Percentiles rank a stretch among this genome's conserved stretches.
These are phyloP conservation scores for Himalopsyche kuldschensis DNA, from an alignment of 2,888 invertebrate genomes.

Conservation along the genomic window DNA sequence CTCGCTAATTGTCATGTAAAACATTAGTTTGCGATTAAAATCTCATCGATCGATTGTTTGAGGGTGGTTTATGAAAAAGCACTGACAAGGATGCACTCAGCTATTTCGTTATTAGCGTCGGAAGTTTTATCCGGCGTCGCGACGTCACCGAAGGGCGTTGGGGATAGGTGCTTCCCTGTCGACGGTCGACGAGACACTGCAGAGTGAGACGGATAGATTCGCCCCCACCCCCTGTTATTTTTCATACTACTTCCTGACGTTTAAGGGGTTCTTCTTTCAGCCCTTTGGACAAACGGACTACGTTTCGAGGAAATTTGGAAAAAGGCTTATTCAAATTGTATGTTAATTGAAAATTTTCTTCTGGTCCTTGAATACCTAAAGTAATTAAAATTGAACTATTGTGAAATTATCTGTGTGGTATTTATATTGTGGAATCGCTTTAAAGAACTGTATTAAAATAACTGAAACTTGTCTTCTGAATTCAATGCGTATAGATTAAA, in stretches of 20 bases:
- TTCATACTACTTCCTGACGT: neutral
- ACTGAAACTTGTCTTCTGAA: too few species aligned
- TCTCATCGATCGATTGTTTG: neutral
- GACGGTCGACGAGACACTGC: conserved; percentile 32
- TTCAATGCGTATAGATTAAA: too few species aligned
- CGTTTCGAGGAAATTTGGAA: neutral
- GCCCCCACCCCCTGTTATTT: neutral
- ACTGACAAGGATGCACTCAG: neutral
- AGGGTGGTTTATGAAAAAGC: neutral
- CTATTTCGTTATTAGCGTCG: neutral
- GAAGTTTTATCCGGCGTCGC: neutral
- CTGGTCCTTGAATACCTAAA: neutral
- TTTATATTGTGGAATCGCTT: too few species aligned
- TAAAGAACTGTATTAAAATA: too few species aligned
- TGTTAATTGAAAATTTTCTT: neutral
- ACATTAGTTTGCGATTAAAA: neutral
- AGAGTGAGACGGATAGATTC: conserved; percentile 14
- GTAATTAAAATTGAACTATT: neutral
- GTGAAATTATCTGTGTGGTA: too few species aligned
- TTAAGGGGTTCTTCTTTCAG: conserved; percentile 9
- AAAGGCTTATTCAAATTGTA: neutral
- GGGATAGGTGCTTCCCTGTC: conserved; percentile 23
- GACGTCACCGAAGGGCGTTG: neutral
- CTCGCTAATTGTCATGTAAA: neutral
- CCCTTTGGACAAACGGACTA: neutral